Evolutionary conservation across 1,140 invertebrate genomes (phyloP).

Genomic region (Parasteatoda tepidariorum): DNA sequence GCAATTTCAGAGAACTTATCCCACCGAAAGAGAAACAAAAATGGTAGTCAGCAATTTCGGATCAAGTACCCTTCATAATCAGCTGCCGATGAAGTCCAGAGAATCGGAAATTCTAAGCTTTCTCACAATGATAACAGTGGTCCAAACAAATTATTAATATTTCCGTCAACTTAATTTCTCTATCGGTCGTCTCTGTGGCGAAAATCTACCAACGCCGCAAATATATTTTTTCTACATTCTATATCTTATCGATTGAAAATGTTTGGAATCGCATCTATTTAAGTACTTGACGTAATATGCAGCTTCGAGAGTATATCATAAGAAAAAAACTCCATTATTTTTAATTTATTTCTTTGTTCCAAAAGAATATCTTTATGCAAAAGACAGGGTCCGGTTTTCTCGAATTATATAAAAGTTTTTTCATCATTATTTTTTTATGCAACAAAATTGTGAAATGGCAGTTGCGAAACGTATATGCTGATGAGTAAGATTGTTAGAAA

Average conservation of each 20-base stretch:
- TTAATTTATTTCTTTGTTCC: too few relatives aligned
- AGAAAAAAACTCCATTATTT: too few relatives aligned
- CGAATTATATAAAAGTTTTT: too few relatives aligned
- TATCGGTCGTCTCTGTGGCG: not conserved
- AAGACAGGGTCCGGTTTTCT: too few relatives aligned
- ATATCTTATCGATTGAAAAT: slow-evolving; percentile 38
- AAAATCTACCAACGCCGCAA: not conserved
- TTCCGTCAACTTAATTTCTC: slow-evolving; percentile 50
- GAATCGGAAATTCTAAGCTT: slow-evolving; percentile 46
- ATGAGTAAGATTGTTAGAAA: too few relatives aligned
- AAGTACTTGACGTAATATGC: slow-evolving; percentile 4
- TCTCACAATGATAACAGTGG: slow-evolving; percentile 54
- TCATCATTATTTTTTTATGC: too few relatives aligned
- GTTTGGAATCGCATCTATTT: slow-evolving; percentile 33
- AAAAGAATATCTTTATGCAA: too few relatives aligned
- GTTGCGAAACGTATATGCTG: too few relatives aligned
- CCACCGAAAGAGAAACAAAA: not conserved
- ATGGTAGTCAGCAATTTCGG: slow-evolving; percentile 19
- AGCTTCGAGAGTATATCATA: not conserved
- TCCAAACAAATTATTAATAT: slow-evolving; percentile 49
- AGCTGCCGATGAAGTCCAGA: slow-evolving; percentile 8
- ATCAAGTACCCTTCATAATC: slow-evolving; percentile 35
- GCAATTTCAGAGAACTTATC: too few relatives aligned
- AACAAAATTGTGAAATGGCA: too few relatives aligned
- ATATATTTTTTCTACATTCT: too few relatives aligned